A percentile compares a stretch with the other conserved stretches of the same genome.
phyloP scores from a whole-genome alignment of 2,888 invertebrate species.

The Drosophila villosipedis region DNA sequence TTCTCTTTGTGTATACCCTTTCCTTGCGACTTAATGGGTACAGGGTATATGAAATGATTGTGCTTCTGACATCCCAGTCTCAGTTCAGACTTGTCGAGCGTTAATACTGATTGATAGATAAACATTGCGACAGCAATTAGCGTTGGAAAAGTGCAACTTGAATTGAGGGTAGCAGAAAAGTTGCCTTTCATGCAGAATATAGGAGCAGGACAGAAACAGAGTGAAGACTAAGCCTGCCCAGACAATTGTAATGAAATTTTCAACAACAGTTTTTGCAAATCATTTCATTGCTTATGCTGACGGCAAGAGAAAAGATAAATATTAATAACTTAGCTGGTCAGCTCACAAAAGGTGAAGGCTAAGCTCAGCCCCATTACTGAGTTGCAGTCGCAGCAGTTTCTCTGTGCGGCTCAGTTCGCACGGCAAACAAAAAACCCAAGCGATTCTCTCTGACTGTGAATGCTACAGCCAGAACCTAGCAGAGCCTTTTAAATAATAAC shows the following conservation, averaged over 20 bases:
- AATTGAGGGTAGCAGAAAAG: constrained; percentile 9
- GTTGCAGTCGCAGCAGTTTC: constrained; percentile 57
- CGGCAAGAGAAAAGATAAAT: constrained; percentile 70
- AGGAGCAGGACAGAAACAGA: background rate
- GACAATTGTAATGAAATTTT: constrained; percentile 70
- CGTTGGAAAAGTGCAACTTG: constrained; percentile 6
- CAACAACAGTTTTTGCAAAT: constrained; percentile 79
- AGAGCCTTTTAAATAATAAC: constrained; percentile 71
- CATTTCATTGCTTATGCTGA: constrained; percentile 68
- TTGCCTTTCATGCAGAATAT: constrained; percentile 29
- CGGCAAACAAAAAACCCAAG: constrained; percentile 52
- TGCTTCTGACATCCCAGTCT: constrained; percentile 1
- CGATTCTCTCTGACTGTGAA: constrained; percentile 12
- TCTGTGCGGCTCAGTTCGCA: constrained; percentile 35
- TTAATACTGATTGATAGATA: constrained; percentile 42
- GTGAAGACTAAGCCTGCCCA: constrained; percentile 20
- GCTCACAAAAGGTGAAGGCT: constrained; percentile 76
- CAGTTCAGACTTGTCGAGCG: background rate
- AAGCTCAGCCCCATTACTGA: constrained; percentile 39
- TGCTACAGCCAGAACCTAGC: constrained; percentile 13
- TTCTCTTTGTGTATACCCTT: too few species aligned
- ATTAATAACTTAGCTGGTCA: constrained; percentile 76
- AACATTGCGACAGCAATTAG: constrained; percentile 40
- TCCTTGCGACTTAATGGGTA: background rate
- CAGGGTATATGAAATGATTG: constrained; percentile 3